A percentile compares a stretch with the other conserved stretches of the same genome.
Evolutionary conservation across 1,140 invertebrate genomes (phyloP).

Genomic region (Bombyx mori): ASM3026992v2 NC_085135.1:2560001-2560500

Average conservation of each 20-base stretch:
- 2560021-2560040: background rate
- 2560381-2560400: constrained; percentile 14
- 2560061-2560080: constrained; percentile 2
- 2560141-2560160: constrained; percentile 3
- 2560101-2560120: constrained; percentile 6
- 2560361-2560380: constrained; percentile 1
- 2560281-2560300: constrained; percentile 3
- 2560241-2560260: background rate
- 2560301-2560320: constrained; percentile 15
- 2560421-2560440: no score
- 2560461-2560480: no score
- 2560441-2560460: no score
- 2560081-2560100: constrained; percentile 4
- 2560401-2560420: no score
- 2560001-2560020: constrained; percentile 7
- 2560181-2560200: constrained; percentile 3
- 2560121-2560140: constrained; percentile 13
- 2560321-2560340: constrained; percentile 15
- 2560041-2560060: constrained; percentile 6
- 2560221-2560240: constrained; percentile 7
- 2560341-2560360: constrained; percentile 10
- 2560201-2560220: constrained; percentile 9
- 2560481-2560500: no score
- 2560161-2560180: constrained; percentile 2
- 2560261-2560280: background rate